Percentiles rank a stretch among this genome's conserved stretches.
These are phyloP conservation scores for Tiliacea citrago DNA, from an alignment of 2,888 invertebrate genomes.

Conservation along the genomic window DNA sequence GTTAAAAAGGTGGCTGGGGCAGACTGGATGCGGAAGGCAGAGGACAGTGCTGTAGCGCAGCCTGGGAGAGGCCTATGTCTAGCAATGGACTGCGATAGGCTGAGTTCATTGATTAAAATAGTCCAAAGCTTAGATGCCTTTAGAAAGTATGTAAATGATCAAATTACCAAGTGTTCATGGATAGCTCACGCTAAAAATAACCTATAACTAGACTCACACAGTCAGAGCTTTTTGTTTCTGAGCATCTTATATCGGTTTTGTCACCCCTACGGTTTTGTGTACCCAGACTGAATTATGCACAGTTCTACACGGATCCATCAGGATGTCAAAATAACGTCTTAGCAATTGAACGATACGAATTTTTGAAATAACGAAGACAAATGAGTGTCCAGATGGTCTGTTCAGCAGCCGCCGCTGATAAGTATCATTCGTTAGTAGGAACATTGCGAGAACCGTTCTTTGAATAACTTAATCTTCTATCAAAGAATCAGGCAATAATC, in stretches of 20 bases:
- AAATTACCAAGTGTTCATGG: constrained; percentile 9
- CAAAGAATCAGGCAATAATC: constrained; percentile 34
- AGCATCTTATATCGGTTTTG: background rate
- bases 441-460: background rate
- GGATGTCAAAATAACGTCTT: background rate
- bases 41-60: no score
- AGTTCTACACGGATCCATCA: no score
- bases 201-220: background rate
- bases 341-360: background rate
- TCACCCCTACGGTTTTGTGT: background rate
- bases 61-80: no score
- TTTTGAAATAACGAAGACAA: background rate
- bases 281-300: background rate
- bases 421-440: background rate
- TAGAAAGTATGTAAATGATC: constrained; percentile 42
- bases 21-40: no score
- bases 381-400: constrained; percentile 3
- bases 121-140: background rate
- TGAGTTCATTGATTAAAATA: background rate
- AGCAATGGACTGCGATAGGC: no score
- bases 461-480: constrained; percentile 17
- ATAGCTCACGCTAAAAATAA: constrained; percentile 39
- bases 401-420: background rate
- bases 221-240: constrained; percentile 19
- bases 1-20: no score